These are phyloP conservation scores for Mus pahari DNA, from an alignment of 2,113 vertebrate genomes.

Conservation along the genomic window DNA sequence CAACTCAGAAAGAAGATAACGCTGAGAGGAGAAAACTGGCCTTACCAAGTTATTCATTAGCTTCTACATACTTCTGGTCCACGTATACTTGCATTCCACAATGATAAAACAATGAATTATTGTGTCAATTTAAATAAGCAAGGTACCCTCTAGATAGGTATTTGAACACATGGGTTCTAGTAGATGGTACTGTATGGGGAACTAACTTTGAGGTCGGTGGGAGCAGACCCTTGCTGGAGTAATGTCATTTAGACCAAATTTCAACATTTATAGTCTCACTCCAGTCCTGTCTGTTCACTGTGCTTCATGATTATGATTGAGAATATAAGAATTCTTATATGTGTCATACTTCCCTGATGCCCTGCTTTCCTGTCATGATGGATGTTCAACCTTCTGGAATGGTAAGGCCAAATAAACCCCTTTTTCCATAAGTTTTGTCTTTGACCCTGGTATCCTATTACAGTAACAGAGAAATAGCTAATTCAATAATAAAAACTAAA, in stretches of 20 bases:
- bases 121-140: background rate
- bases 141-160: background rate
- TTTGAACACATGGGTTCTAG: background rate
- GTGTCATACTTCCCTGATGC: background rate
- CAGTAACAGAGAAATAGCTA: background rate
- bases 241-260: no score
- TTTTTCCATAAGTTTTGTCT: background rate
- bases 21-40: background rate
- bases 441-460: background rate
- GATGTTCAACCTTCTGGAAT: background rate
- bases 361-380: background rate
- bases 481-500: background rate
- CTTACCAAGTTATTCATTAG: background rate
- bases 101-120: background rate
- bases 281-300: background rate
- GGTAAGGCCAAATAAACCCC: background rate
- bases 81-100: background rate
- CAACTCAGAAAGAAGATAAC: background rate
- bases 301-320: background rate
- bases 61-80: background rate
- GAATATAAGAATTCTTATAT: background rate
- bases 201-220: background rate
- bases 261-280: background rate
- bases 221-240: background rate
- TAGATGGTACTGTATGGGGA: background rate